Percentiles rank a stretch among this genome's conserved stretches.
phyloP scores from a whole-genome alignment of 2,797 vertebrate genomes.

The Crossoptilon crossoptilon region DNA sequence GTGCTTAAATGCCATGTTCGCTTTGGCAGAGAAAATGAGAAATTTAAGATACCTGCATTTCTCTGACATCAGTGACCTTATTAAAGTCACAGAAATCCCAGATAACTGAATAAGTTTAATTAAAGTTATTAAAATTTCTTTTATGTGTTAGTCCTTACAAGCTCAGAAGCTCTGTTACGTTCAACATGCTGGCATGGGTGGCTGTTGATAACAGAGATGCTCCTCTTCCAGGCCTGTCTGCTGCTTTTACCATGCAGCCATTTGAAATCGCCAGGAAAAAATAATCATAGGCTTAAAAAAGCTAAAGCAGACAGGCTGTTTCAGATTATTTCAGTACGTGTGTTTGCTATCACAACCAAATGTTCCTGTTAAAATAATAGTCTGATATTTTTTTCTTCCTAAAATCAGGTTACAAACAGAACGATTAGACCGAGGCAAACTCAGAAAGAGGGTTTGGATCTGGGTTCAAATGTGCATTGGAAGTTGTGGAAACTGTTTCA shows the following conservation, averaged over 20 bases:
- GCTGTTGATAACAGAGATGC: not conserved
- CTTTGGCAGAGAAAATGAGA: not conserved
- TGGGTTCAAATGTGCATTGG: not conserved
- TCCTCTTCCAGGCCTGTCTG: constrained; percentile 21
- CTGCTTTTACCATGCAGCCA: not conserved
- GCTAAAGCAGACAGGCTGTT: constrained; percentile 59
- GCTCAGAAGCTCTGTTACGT: not conserved
- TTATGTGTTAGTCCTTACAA: not conserved
- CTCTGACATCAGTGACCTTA: not conserved
- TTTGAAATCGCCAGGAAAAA: constrained; percentile 46
- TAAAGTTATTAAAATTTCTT: not conserved
- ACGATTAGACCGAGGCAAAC: constrained; percentile 17
- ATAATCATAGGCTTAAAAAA: constrained; percentile 61
- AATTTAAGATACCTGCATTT: not conserved
- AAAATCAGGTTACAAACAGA: constrained; percentile 58
- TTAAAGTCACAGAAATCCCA: not conserved
- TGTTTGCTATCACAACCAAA: constrained; percentile 4
- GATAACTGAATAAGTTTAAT: not conserved
- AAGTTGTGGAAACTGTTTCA: not conserved
- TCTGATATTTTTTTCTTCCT: constrained; percentile 21
- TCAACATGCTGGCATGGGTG: not conserved
- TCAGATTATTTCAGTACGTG: constrained; percentile 60
- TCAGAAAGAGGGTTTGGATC: not conserved
- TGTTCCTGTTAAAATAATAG: constrained; percentile 49
- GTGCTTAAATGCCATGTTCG: not conserved